These are phyloP conservation scores for Zeuzera pyrina DNA, from an alignment of 2,888 invertebrate species.

Conservation along the genomic window DNA sequence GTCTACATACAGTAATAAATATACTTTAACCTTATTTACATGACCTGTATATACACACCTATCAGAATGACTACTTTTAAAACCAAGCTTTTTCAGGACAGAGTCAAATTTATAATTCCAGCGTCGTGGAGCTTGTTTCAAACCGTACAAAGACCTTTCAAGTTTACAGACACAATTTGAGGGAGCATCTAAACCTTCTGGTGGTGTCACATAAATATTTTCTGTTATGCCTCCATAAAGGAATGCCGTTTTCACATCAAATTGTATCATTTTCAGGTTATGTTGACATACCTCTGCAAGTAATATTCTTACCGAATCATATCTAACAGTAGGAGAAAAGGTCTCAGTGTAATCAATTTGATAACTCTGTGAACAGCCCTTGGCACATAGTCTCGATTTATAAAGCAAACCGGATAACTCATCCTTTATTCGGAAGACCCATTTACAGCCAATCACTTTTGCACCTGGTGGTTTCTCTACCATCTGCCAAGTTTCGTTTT, in stretches of 20 bases:
- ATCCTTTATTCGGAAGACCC: constrained; percentile 18
- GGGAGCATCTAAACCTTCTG: constrained; percentile 11
- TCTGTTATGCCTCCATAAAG: constrained; percentile 16
- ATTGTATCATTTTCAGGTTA: constrained; percentile 13
- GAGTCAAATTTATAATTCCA: constrained; percentile 18
- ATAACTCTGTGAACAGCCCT: constrained; percentile 14
- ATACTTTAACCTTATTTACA: too few species aligned
- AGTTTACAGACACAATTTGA: constrained; percentile 11
- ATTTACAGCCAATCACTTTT: constrained; percentile 16
- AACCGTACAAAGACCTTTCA: constrained; percentile 20
- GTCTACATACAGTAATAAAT: constrained; percentile 20
- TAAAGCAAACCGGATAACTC: constrained; percentile 8
- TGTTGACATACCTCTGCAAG: constrained; percentile 12
- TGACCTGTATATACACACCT: too few species aligned
- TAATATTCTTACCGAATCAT: constrained; percentile 16
- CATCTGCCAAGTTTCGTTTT: constrained; percentile 3
- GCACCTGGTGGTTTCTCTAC: constrained; percentile 1
- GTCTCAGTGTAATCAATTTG: constrained; percentile 15
- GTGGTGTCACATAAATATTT: constrained; percentile 17
- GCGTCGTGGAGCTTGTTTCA: constrained; percentile 21
- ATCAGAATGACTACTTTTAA: constrained; percentile 14
- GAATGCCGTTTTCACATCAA: constrained; percentile 21
- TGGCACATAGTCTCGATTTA: constrained; percentile 16
- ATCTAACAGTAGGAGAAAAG: constrained; percentile 15
- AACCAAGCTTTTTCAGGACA: constrained; percentile 18